Evolutionary conservation across 2,113 vertebrate genomes (phyloP).

Genomic region (Kryptolebias marmoratus): DNA sequence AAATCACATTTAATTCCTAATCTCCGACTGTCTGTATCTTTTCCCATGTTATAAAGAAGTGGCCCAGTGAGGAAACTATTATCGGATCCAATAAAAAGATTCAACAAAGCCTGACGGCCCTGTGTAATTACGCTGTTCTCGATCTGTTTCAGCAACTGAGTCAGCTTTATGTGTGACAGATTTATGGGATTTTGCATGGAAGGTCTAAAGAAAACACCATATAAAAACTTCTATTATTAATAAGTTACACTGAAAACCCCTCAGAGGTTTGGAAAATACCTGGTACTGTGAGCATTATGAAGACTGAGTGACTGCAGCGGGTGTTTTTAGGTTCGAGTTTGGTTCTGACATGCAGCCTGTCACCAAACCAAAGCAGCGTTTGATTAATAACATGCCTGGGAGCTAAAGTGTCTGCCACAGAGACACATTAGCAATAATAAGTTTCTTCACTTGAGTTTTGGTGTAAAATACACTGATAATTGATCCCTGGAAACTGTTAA

Average conservation of each 20-base stretch:
- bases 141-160: slow-evolving; percentile 8
- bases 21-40: slow-evolving; percentile 7
- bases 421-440: slow-evolving; percentile 53
- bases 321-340: slow-evolving; percentile 22
- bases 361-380: slow-evolving; percentile 10
- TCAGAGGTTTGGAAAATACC: slow-evolving; percentile 39
- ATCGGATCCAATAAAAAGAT: slow-evolving; percentile 29
- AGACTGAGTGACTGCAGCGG: slow-evolving; percentile 1
- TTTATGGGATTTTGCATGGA: slow-evolving; percentile 52
- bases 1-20: slow-evolving; percentile 4
- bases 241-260: slow-evolving; percentile 17
- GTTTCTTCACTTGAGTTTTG: slow-evolving; percentile 44
- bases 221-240: slow-evolving; percentile 36
- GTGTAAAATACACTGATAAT: slow-evolving; percentile 14
- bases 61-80: slow-evolving; percentile 15
- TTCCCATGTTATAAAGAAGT: background rate
- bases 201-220: slow-evolving; percentile 29
- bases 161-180: slow-evolving; percentile 40
- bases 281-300: slow-evolving; percentile 22
- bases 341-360: slow-evolving; percentile 61
- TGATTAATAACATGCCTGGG: slow-evolving; percentile 56
- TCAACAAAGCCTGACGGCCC: slow-evolving; percentile 29
- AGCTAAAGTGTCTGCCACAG: slow-evolving; percentile 45
- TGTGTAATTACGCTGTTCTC: slow-evolving; percentile 29
- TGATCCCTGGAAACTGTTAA: slow-evolving; percentile 4